Conservation (phyloP, 2,797 vertebrate species). For the Tolypeutes matacus region DNA sequence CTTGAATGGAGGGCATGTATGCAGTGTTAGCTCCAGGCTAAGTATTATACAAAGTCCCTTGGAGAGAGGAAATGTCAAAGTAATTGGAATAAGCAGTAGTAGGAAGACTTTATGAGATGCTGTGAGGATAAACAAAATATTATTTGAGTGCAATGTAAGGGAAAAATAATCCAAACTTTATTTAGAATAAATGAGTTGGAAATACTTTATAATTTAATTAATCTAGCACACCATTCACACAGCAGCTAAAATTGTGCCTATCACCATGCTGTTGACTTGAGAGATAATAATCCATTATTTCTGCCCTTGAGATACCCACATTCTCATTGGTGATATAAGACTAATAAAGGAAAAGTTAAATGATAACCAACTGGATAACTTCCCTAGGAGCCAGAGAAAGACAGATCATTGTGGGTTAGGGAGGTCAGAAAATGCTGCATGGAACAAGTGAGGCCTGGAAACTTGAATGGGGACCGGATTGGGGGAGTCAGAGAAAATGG, state of each 20-base stretch:
- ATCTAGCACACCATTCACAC: not conserved
- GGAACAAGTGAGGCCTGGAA: not conserved
- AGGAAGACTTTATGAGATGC: not conserved
- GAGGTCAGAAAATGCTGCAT: not conserved
- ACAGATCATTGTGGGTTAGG: not conserved
- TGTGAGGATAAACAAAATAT: not conserved
- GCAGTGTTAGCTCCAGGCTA: not conserved
- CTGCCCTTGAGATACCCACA: not conserved
- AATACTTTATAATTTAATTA: slow-evolving; percentile 52
- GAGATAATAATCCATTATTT: not conserved
- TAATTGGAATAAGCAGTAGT: not conserved
- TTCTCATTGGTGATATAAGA: not conserved
- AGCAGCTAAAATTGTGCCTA: slow-evolving; percentile 34
- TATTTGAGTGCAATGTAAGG: not conserved
- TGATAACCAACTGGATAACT: not conserved
- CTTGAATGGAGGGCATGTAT: not conserved
- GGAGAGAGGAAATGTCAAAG: not conserved
- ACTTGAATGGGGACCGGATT: not conserved
- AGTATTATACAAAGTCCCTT: not conserved
- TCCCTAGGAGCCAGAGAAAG: not conserved
- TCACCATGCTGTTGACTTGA: not conserved
- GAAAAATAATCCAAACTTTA: slow-evolving; percentile 23
- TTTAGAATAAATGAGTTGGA: slow-evolving; percentile 56
- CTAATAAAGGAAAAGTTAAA: not conserved
- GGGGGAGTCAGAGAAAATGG: not conserved